phyloP scores from a whole-genome alignment of 2,113 vertebrate species.

The Microtus pennsylvanicus region DNA sequence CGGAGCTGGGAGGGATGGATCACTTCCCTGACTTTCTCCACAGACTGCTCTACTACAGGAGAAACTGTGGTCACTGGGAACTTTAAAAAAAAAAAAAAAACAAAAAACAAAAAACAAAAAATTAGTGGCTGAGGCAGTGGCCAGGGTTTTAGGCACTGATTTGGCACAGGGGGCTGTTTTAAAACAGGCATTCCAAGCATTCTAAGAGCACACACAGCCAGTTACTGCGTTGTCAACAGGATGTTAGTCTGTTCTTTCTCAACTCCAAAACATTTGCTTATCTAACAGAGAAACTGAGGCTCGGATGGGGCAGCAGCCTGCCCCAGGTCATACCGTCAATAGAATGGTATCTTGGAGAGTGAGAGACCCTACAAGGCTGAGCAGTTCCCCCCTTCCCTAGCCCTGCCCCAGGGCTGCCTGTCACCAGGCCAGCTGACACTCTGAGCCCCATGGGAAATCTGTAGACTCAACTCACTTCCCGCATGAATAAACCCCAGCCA shows the following conservation, averaged over 20 bases:
- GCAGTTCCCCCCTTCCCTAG: background rate
- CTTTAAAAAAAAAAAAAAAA: background rate
- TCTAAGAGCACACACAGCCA: background rate
- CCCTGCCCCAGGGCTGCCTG: background rate
- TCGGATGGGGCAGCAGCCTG: background rate
- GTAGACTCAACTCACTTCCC: slow-evolving; percentile 22
- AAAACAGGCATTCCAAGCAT: background rate
- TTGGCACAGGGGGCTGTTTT: background rate
- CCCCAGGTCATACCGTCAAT: background rate
- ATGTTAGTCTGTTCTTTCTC: background rate
- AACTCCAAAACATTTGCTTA: background rate
- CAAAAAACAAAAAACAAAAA: background rate
- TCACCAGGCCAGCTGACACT: background rate
- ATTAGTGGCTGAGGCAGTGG: background rate
- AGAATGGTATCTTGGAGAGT: no score
- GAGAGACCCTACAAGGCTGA: background rate
- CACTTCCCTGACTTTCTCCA: background rate
- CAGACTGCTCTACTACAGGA: background rate
- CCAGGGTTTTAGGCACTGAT: background rate
- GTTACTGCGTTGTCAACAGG: background rate
- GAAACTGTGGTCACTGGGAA: background rate
- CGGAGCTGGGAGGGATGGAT: background rate
- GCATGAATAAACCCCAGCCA: slow-evolving; percentile 49
- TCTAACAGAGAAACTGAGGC: background rate
- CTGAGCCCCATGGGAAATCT: slow-evolving; percentile 55